Percentiles rank a stretch among this genome's conserved stretches.
phyloP scores from a whole-genome alignment of 2,113 vertebrate genomes.

The Hemibagrus wyckioides region DNA sequence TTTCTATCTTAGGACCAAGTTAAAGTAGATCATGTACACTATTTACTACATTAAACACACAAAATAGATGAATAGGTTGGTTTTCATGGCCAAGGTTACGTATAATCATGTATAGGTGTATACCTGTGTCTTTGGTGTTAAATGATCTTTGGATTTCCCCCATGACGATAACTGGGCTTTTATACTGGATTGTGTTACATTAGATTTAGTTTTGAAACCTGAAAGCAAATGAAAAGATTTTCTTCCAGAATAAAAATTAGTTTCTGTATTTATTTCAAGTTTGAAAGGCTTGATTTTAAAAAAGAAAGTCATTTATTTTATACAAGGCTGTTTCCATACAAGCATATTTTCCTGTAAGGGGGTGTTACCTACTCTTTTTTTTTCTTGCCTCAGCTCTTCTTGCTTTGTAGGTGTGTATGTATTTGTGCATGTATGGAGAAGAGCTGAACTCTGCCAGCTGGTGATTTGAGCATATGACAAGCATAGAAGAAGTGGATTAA shows the following conservation, averaged over 20 bases:
- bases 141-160: background rate
- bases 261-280: background rate
- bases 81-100: background rate
- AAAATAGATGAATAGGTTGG: background rate
- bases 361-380: background rate
- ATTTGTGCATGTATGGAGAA: background rate
- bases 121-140: background rate
- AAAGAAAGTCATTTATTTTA: background rate
- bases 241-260: background rate
- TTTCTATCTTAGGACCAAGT: background rate
- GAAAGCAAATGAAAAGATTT: background rate
- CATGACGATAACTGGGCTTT: background rate
- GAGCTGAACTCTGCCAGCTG: background rate
- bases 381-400: background rate
- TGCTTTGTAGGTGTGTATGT: background rate
- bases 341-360: conserved; percentile 26
- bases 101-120: background rate
- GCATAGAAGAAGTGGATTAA: background rate
- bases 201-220: background rate
- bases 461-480: background rate
- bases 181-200: background rate
- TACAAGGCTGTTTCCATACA: too few relatives aligned
- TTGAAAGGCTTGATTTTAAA: background rate
- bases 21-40: too few relatives aligned
- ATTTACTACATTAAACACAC: background rate